Evolutionary conservation across 2,888 invertebrate genomes (phyloP).

Genomic region (Sympetrum striolatum): DNA sequence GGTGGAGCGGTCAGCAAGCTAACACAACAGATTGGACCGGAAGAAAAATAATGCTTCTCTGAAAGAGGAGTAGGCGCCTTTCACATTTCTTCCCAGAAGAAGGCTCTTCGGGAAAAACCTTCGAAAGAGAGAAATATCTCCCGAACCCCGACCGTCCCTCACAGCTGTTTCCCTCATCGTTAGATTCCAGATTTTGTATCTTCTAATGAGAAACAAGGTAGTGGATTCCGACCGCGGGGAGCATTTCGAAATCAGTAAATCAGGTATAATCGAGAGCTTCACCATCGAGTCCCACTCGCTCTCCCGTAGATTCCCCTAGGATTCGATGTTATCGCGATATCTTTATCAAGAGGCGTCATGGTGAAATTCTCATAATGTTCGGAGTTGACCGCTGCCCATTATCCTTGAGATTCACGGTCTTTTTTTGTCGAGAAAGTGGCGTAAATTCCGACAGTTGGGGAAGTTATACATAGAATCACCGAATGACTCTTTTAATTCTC

Average conservation of each 20-base stretch:
- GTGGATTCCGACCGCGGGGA: neutral
- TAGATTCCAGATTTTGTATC: constrained; percentile 18
- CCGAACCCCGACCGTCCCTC: neutral
- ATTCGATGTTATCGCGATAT: too few relatives aligned
- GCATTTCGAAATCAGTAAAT: neutral
- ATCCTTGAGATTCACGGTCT: too few relatives aligned
- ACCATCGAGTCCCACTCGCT: neutral
- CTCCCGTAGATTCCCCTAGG: neutral
- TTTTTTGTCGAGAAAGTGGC: too few relatives aligned
- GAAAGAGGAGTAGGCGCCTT: neutral
- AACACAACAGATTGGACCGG: neutral
- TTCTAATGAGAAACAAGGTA: constrained; percentile 1
- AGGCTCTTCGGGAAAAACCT: neutral
- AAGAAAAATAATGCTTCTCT: neutral
- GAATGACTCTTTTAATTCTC: too few relatives aligned
- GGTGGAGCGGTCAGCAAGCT: neutral
- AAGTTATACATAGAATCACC: too few relatives aligned
- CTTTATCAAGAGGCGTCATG: too few relatives aligned
- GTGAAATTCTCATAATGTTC: too few relatives aligned
- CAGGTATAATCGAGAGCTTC: neutral
- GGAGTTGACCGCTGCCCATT: too few relatives aligned
- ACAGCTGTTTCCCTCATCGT: constrained; percentile 1
- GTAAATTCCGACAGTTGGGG: too few relatives aligned
- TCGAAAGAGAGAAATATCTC: constrained; percentile 9
- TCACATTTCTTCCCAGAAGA: constrained; percentile 19